phyloP scores from a whole-genome alignment of 2,113 vertebrate species.

The Callaeas wilsoni region DNA sequence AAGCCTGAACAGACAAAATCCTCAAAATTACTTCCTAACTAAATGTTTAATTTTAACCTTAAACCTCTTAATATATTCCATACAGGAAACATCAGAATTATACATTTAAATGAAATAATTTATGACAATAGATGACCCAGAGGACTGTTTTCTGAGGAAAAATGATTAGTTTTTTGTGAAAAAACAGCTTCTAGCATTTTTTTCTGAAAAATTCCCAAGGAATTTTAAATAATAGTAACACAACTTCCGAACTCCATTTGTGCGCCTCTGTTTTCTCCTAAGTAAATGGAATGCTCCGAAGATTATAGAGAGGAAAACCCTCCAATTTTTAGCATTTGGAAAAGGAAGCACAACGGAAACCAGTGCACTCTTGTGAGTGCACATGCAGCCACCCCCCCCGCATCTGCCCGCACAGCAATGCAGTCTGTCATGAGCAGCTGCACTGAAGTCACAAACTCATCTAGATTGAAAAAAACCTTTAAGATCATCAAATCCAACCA shows the following conservation, averaged over 20 bases:
- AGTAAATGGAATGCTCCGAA: not conserved
- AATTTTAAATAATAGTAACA: not conserved
- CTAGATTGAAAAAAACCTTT: not conserved
- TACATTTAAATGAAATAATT: not conserved
- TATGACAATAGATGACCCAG: not conserved
- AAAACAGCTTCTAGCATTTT: not conserved
- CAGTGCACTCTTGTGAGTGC: not conserved
- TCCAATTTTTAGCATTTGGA: not conserved
- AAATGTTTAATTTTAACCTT: not conserved
- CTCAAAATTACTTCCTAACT: not conserved
- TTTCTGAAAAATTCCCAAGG: not conserved
- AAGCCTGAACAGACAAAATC: not conserved
- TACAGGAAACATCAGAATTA: not conserved
- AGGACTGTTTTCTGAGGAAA: not conserved
- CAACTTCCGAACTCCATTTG: not conserved
- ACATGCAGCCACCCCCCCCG: rapidly evolving
- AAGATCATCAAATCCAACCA: not conserved
- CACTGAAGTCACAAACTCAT: not conserved
- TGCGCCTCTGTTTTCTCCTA: not conserved
- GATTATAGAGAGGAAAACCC: rapidly evolving
- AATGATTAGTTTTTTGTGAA: not conserved
- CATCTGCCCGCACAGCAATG: not conserved
- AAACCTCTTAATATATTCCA: not conserved
- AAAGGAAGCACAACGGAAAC: not conserved
- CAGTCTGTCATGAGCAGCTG: not conserved